phyloP scores from a whole-genome alignment of 2,888 invertebrate species.

The Callimorpha dominula region DNA sequence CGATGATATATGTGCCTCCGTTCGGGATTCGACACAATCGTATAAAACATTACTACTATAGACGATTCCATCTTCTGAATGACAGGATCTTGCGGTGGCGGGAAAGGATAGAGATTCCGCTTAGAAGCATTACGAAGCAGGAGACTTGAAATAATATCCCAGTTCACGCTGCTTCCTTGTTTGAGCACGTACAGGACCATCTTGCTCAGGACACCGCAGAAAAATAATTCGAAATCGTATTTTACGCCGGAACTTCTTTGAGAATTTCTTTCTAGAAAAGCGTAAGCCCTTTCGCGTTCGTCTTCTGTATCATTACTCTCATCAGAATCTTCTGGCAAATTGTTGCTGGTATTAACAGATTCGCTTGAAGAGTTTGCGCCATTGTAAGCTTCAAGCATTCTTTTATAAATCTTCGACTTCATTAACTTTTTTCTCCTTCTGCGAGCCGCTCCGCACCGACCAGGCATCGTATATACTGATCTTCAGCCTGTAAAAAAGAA shows the following conservation, averaged over 20 bases:
- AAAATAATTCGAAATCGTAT: constrained; percentile 12
- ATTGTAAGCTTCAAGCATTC: neutral
- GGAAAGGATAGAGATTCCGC: constrained; percentile 1
- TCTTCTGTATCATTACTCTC: neutral
- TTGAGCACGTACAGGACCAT: neutral
- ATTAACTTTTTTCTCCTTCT: neutral
- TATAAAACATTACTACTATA: constrained; percentile 9
- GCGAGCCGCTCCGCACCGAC: neutral
- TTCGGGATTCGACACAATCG: constrained; percentile 3
- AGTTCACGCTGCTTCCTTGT: neutral
- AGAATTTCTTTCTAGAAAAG: neutral
- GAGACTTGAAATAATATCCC: neutral
- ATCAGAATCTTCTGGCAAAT: neutral
- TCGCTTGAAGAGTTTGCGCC: neutral
- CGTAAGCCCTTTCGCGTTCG: constrained; percentile 3
- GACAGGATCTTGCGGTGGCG: neutral
- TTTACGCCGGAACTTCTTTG: neutral
- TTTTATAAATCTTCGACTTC: neutral
- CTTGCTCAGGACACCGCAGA: constrained; percentile 7
- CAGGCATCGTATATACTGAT: neutral
- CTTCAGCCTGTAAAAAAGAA: neutral
- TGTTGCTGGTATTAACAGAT: neutral
- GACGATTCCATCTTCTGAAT: constrained; percentile 5
- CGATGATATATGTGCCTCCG: neutral
- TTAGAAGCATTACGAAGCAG: constrained; percentile 1